Evolutionary conservation across 2,888 invertebrate species (phyloP).

Genomic region (Auanema freiburgensis): DNA sequence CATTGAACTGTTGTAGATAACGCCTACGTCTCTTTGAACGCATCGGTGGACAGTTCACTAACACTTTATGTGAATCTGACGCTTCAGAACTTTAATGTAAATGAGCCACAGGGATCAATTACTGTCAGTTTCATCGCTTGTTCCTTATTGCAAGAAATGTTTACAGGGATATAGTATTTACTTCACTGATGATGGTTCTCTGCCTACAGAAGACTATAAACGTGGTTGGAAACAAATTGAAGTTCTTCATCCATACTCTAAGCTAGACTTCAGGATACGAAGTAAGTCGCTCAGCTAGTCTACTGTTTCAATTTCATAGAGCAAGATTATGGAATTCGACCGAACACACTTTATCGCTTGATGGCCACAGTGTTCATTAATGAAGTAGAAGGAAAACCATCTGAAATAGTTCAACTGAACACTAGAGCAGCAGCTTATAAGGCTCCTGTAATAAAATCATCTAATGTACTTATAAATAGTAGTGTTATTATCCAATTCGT

Average conservation of each 20-base stretch:
- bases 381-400: conserved; percentile 28
- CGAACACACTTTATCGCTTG: conserved; percentile 21
- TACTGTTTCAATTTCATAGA: conserved; percentile 8
- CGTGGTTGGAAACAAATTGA: conserved; percentile 23
- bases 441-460: conserved; percentile 29
- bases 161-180: conserved; percentile 30
- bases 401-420: conserved; percentile 22
- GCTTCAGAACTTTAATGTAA: too few species aligned
- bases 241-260: conserved; percentile 16
- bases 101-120: too few species aligned
- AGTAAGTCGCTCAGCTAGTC: too few species aligned
- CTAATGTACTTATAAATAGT: conserved; percentile 33
- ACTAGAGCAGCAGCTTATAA: conserved; percentile 27
- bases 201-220: conserved; percentile 22
- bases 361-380: conserved; percentile 30
- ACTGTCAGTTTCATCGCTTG: too few species aligned
- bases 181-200: conserved; percentile 24
- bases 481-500: conserved; percentile 36
- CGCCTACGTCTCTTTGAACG: conserved; percentile 5
- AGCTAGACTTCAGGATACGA: conserved; percentile 11
- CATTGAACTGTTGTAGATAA: too few species aligned
- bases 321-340: conserved; percentile 12
- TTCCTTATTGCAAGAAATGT: background rate
- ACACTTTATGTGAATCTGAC: conserved; percentile 11
- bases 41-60: conserved; percentile 14